A percentile compares a stretch with the other conserved stretches of the same genome.
These are phyloP conservation scores for Macaria notata DNA, from an alignment of 2,888 invertebrate species.

Conservation along the genomic window DNA sequence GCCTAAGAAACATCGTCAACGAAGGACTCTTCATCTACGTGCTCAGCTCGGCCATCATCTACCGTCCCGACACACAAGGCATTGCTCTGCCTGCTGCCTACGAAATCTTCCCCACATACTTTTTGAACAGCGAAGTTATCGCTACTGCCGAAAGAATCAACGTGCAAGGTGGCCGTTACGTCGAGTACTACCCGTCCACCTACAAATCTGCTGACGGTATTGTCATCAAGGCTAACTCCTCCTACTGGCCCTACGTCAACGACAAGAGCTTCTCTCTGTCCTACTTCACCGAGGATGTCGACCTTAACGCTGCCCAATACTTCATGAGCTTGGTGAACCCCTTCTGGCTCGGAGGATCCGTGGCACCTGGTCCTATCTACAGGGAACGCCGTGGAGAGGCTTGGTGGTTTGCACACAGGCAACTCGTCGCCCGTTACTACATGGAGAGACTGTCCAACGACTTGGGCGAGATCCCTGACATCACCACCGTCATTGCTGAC, in stretches of 20 bases:
- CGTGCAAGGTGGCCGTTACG: constrained; percentile 55
- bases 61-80: constrained; percentile 84
- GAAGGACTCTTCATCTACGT: constrained; percentile 87
- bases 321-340: constrained; percentile 83
- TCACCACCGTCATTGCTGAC: constrained; percentile 79
- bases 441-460: constrained; percentile 88
- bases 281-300: constrained; percentile 87
- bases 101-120: constrained; percentile 88
- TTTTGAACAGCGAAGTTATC: constrained; percentile 86
- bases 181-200: constrained; percentile 57
- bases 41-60: constrained; percentile 84
- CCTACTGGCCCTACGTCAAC: constrained; percentile 79
- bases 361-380: constrained; percentile 65
- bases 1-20: constrained; percentile 86
- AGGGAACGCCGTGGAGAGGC: constrained; percentile 82
- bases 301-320: constrained; percentile 84
- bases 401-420: constrained; percentile 83
- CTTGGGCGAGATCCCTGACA: constrained; percentile 83
- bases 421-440: constrained; percentile 87
- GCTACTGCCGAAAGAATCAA: constrained; percentile 84
- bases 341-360: constrained; percentile 82
- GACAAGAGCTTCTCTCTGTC: constrained; percentile 71
- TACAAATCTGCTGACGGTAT: constrained; percentile 70
- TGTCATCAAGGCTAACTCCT: constrained; percentile 84
- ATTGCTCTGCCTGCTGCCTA: constrained; percentile 87